phyloP scores from a whole-genome alignment of 2,888 invertebrate species.

The Ormyrus labotus region DNA sequence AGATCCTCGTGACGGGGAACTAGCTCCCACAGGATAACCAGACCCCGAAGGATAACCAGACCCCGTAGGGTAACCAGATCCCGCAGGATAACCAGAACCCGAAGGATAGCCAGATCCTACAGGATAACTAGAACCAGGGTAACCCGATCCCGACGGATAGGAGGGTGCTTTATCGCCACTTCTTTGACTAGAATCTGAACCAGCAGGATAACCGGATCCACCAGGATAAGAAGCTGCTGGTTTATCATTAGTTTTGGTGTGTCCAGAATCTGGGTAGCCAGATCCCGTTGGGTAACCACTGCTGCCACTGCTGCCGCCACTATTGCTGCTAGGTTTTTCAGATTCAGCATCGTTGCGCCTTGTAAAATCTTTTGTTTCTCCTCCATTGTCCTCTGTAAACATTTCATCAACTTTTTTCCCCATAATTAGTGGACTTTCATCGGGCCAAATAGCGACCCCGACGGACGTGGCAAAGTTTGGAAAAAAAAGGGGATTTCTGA shows the following conservation, averaged over 20 bases:
- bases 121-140: constrained; percentile 45
- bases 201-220: constrained; percentile 15
- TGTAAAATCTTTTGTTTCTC: constrained; percentile 59
- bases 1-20: constrained; percentile 50
- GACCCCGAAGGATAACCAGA: constrained; percentile 41
- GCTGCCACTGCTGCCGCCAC: background rate
- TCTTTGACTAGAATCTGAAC: background rate
- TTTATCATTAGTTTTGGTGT: background rate
- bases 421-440: constrained; percentile 20
- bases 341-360: constrained; percentile 60
- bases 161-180: no score
- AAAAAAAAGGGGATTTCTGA: background rate
- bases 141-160: constrained; percentile 2
- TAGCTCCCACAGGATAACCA: constrained; percentile 29
- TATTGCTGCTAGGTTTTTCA: background rate
- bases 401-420: constrained; percentile 65
- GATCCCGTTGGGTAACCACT: constrained; percentile 19
- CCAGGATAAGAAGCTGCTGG: background rate
- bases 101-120: constrained; percentile 49
- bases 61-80: background rate
- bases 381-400: constrained; percentile 70
- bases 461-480: constrained; percentile 54
- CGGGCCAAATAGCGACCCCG: constrained; percentile 8
- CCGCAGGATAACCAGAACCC: constrained; percentile 39
- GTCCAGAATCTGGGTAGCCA: constrained; percentile 23